phyloP scores from a whole-genome alignment of 23 tunicate genomes.

The Trididemnum clinides region DNA sequence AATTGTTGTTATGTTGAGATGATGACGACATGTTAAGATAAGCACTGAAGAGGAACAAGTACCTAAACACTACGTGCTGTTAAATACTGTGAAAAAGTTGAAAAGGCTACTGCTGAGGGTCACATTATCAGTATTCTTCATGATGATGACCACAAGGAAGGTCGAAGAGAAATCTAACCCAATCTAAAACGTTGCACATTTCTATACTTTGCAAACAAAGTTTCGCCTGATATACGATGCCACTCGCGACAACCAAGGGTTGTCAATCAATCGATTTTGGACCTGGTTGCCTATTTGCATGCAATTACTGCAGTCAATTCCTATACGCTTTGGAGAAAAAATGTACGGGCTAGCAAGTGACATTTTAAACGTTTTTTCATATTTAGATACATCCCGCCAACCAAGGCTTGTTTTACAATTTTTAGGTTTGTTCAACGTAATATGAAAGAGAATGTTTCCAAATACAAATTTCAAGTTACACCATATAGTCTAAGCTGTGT shows the following conservation, averaged over 20 bases:
- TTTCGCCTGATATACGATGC: conserved; percentile 3
- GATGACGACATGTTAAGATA: not conserved
- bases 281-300: not conserved
- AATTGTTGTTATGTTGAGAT: not conserved
- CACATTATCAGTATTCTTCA: not conserved
- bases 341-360: not conserved
- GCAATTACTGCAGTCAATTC: not conserved
- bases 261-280: not conserved
- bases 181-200: not conserved
- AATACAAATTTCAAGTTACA: not conserved
- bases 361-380: not conserved
- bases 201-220: not conserved
- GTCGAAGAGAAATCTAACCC: not conserved
- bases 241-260: not conserved
- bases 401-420: not conserved
- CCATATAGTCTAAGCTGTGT: not conserved
- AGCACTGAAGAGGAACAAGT: not conserved
- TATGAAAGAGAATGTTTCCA: not conserved
- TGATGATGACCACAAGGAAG: too few relatives aligned
- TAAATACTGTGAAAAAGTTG: conserved; percentile 6
- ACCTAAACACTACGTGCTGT: not conserved
- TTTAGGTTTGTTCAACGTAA: not conserved
- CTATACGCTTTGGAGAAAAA: conserved; percentile 2
- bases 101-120: not conserved
- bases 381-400: not conserved